These are phyloP conservation scores for Paraescarpia echinospica DNA, from an alignment of 1,140 invertebrate species.

Conservation along the genomic window DNA sequence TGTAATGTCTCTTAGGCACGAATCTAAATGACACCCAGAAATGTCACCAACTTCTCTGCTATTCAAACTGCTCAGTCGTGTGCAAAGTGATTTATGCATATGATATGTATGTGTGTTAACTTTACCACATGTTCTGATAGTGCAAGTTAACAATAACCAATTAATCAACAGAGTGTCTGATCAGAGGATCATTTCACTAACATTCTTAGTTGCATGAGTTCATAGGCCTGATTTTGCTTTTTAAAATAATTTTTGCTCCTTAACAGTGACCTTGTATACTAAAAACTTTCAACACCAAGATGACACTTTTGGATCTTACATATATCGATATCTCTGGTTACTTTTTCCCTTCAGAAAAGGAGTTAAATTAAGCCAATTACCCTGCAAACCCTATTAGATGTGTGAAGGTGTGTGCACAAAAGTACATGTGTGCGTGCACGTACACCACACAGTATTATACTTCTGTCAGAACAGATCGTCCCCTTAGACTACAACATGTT, in stretches of 20 bases:
- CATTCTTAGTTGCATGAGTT: too few species aligned
- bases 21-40: not conserved
- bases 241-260: too few species aligned
- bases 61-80: not conserved
- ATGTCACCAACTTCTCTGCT: not conserved
- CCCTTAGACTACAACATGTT: too few species aligned
- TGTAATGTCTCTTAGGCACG: not conserved
- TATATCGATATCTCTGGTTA: too few species aligned
- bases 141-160: not conserved
- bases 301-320: too few species aligned
- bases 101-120: not conserved
- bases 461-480: too few species aligned
- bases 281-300: too few species aligned
- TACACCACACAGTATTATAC: not conserved
- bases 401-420: constrained; percentile 7
- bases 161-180: not conserved
- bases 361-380: not conserved
- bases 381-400: not conserved
- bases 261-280: too few species aligned
- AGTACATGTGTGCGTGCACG: constrained; percentile 27
- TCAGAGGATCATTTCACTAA: too few species aligned
- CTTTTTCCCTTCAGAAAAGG: not conserved
- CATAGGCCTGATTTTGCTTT: too few species aligned
- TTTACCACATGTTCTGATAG: not conserved
- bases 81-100: not conserved